These are phyloP conservation scores for Pseudococcus jackbeardsleyi DNA, from an alignment of 2,888 invertebrate species.

Conservation along the genomic window DNA sequence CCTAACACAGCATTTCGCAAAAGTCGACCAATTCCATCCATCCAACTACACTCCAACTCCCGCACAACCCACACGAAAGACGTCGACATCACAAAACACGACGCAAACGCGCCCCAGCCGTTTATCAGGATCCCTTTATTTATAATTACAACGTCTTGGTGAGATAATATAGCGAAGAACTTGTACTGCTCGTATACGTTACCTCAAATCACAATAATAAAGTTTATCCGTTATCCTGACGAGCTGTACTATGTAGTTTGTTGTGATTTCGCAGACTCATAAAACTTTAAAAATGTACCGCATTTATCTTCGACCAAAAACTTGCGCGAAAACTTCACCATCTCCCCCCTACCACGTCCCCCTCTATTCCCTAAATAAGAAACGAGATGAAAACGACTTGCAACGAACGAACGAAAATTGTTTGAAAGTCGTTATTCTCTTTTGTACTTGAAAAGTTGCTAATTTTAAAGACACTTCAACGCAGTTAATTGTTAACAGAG, in stretches of 20 bases:
- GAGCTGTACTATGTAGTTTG: not conserved
- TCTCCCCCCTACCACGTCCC: no score
- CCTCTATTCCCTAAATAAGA: not conserved
- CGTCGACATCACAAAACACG: not conserved
- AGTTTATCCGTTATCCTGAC: constrained; percentile 23
- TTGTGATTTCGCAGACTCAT: constrained; percentile 28
- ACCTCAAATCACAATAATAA: constrained; percentile 32
- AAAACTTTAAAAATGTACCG: constrained; percentile 13
- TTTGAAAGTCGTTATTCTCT: constrained; percentile 28
- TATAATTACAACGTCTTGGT: constrained; percentile 1
- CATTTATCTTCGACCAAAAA: constrained; percentile 5
- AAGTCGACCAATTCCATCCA: no score
- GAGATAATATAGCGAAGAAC: not conserved
- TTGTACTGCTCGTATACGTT: not conserved
- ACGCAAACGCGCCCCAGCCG: not conserved
- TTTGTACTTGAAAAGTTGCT: constrained; percentile 32
- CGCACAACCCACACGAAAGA: not conserved
- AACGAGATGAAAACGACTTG: not conserved
- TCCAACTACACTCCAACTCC: no score
- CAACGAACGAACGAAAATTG: not conserved
- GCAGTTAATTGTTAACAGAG: constrained; percentile 28
- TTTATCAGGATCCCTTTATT: constrained; percentile 14
- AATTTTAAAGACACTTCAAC: constrained; percentile 32
- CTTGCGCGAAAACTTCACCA: not conserved
- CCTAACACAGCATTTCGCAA: no score